These are phyloP conservation scores for Melopsittacus undulatus DNA, from an alignment of 2,797 vertebrate species.

Conservation along the genomic window DNA sequence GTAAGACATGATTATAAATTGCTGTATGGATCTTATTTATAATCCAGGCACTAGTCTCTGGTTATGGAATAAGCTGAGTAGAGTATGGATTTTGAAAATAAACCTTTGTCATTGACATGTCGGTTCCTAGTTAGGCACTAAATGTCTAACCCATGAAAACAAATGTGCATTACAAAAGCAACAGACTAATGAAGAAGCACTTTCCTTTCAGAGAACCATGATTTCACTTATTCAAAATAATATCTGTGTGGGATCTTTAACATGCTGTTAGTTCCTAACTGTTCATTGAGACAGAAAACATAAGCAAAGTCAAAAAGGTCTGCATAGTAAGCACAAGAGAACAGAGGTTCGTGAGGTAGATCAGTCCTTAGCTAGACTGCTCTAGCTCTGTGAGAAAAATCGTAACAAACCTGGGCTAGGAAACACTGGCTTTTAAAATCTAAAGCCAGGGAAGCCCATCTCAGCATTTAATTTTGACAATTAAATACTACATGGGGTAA, in stretches of 20 bases:
- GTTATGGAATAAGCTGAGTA: background rate
- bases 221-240: background rate
- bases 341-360: background rate
- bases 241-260: background rate
- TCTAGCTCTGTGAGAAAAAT: background rate
- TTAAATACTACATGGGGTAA: background rate
- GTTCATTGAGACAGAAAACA: background rate
- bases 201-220: background rate
- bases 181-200: background rate
- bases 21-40: background rate
- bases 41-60: background rate
- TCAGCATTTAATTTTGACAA: background rate
- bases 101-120: background rate
- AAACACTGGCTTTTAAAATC: background rate
- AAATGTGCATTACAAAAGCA: background rate
- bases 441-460: background rate
- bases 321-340: background rate
- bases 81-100: background rate
- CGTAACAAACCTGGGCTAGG: background rate
- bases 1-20: background rate
- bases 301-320: background rate
- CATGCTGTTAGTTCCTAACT: background rate
- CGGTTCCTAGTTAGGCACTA: background rate
- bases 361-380: background rate
- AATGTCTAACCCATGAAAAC: background rate